Percentiles rank a stretch among this genome's conserved stretches.
These are phyloP conservation scores for Paramacrobiotus metropolitanus DNA, from an alignment of 1,140 invertebrate species.

Conservation along the genomic window DNA sequence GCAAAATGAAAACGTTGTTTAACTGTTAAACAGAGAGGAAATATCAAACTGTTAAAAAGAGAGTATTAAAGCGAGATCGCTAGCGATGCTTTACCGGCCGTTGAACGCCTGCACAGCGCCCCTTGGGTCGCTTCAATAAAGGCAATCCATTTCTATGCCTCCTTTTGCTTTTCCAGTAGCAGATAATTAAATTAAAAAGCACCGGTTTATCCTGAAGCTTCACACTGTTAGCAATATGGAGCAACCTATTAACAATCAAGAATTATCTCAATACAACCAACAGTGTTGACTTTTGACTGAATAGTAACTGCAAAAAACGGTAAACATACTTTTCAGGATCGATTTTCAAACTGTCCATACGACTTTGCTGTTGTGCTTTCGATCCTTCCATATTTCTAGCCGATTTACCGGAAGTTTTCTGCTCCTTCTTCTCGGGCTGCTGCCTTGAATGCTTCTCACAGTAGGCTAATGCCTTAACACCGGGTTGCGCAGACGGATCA, in stretches of 20 bases:
- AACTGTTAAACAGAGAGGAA: no score
- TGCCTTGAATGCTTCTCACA: conserved; percentile 75
- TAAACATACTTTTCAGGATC: neutral
- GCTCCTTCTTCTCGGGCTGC: conserved; percentile 12
- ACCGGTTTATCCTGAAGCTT: conserved; percentile 46
- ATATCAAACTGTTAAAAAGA: no score
- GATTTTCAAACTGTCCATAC: neutral
- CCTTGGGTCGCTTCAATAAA: conserved; percentile 39
- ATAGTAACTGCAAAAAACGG: no score
- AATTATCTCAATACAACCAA: no score
- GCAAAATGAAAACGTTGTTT: neutral
- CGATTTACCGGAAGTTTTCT: neutral
- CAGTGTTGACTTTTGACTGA: no score
- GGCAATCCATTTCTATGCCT: conserved; percentile 87
- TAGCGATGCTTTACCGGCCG: neutral
- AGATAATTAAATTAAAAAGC: conserved; percentile 60
- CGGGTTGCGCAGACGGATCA: conserved; percentile 27
- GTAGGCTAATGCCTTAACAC: conserved; percentile 81
- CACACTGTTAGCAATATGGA: conserved; percentile 53
- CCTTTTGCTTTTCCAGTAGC: conserved; percentile 73
- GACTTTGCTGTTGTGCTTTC: neutral
- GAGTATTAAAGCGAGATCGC: no score
- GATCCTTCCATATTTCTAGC: neutral
- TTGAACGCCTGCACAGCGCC: neutral
- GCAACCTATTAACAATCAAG: no score